These are phyloP conservation scores for Chiloscyllium plagiosum DNA, from an alignment of 2,113 vertebrate genomes.

Conservation along the genomic window DNA sequence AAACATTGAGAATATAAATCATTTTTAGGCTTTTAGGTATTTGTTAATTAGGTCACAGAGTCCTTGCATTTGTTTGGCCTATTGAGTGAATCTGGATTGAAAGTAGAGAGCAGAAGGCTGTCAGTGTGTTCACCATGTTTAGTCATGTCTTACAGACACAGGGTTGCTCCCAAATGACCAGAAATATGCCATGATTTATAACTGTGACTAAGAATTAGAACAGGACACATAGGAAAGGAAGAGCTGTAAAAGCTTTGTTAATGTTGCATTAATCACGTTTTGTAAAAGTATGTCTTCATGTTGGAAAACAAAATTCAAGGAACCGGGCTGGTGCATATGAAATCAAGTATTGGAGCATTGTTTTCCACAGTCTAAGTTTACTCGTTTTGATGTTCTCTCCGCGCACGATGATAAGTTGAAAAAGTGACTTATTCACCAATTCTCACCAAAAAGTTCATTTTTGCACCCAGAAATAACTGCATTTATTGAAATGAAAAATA, in stretches of 20 bases:
- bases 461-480: neutral
- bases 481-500: no score
- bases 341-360: neutral
- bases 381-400: neutral
- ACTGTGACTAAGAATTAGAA: slow-evolving; percentile 22
- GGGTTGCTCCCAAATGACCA: neutral
- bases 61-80: slow-evolving; percentile 16
- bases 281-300: neutral
- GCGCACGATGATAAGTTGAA: neutral
- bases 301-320: neutral
- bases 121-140: neutral
- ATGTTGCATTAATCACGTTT: slow-evolving; percentile 33
- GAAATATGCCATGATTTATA: slow-evolving; percentile 29
- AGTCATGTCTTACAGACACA: neutral
- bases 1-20: neutral
- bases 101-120: slow-evolving; percentile 17
- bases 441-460: neutral
- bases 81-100: neutral
- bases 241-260: neutral
- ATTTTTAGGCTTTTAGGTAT: neutral
- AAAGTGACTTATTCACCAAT: neutral
- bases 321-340: neutral
- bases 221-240: slow-evolving; percentile 30
- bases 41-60: slow-evolving; percentile 28
- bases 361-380: neutral